These are phyloP conservation scores for Lepisosteus osseus DNA, from an alignment of 2,113 vertebrate species.

Conservation along the genomic window DNA sequence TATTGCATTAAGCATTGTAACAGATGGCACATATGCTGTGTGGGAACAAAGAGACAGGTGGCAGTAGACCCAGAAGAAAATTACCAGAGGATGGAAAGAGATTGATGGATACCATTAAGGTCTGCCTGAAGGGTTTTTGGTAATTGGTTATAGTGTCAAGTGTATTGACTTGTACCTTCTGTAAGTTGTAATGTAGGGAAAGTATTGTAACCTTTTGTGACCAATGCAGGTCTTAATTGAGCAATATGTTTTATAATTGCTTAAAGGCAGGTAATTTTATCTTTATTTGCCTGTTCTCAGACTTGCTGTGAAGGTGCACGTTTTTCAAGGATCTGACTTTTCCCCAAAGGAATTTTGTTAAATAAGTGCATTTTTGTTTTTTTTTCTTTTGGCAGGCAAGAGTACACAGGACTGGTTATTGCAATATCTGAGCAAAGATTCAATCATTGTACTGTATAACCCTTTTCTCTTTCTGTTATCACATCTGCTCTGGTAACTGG, in stretches of 20 bases:
- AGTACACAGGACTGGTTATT: slow-evolving; percentile 3
- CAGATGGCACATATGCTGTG: background rate
- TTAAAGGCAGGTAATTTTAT: background rate
- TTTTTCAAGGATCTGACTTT: background rate
- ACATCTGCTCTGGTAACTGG: background rate
- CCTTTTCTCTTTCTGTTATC: background rate
- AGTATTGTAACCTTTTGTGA: background rate
- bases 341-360: background rate
- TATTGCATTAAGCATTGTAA: background rate
- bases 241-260: background rate
- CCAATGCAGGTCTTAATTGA: background rate
- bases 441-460: background rate
- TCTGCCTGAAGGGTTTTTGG: background rate
- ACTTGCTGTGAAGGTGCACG: background rate
- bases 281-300: background rate
- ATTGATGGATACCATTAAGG: background rate
- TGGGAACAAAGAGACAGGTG: slow-evolving; percentile 7
- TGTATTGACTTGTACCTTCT: background rate
- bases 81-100: background rate
- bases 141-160: background rate
- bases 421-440: background rate
- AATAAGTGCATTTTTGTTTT: background rate
- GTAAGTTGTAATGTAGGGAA: background rate
- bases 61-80: background rate
- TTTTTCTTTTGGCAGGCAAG: too few relatives aligned